A percentile compares a stretch with the other conserved stretches of the same genome.
These are phyloP conservation scores for Athene noctua DNA, from an alignment of 2,113 vertebrate genomes.

Conservation along the genomic window DNA sequence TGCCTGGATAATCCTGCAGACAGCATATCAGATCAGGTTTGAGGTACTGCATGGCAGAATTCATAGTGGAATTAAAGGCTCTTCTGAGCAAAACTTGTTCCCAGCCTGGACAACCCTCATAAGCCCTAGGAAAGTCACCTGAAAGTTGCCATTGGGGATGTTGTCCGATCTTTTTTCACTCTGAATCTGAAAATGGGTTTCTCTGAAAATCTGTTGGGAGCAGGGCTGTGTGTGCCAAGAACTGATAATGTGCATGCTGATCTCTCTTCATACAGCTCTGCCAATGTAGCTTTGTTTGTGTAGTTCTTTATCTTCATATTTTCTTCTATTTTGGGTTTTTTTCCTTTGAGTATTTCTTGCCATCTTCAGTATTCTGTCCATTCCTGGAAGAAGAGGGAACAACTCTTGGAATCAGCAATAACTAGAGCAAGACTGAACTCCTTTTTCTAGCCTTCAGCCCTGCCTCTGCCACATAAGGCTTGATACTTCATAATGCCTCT, in stretches of 20 bases:
- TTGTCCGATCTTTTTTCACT: not conserved
- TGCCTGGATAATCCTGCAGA: constrained; percentile 14
- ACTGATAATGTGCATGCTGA: not conserved
- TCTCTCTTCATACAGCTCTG: not conserved
- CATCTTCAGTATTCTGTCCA: not conserved
- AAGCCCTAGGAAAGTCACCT: not conserved
- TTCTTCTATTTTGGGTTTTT: not conserved
- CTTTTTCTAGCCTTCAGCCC: not conserved
- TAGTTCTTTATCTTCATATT: not conserved
- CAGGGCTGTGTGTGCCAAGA: not conserved
- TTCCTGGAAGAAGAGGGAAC: not conserved
- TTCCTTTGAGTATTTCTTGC: not conserved
- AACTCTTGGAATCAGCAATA: not conserved
- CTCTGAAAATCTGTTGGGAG: not conserved
- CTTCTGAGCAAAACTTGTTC: not conserved
- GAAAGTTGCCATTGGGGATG: not conserved
- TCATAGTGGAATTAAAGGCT: not conserved
- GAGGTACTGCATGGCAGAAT: not conserved
- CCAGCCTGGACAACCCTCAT: not conserved
- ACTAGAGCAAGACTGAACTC: not conserved
- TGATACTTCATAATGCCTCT: not conserved
- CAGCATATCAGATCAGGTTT: not conserved
- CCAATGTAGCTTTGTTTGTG: not conserved
- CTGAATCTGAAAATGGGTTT: not conserved
- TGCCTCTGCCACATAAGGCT: not conserved